Evolutionary conservation across 2,113 vertebrate genomes (phyloP).

Genomic region (Nerophis lumbriciformis): DNA sequence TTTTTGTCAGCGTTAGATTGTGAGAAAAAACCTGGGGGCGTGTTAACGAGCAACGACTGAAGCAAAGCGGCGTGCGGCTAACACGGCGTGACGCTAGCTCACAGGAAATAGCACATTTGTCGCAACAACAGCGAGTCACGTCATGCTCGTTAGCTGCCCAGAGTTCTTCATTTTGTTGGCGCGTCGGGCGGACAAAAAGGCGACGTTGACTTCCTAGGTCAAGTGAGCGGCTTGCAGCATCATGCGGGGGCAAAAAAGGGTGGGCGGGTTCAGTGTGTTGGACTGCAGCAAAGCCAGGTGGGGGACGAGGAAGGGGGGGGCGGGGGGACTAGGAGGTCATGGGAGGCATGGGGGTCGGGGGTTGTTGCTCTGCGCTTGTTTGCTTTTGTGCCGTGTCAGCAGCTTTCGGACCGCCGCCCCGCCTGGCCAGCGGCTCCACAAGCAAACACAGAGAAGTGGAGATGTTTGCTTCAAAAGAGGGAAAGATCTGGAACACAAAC

Average conservation of each 20-base stretch:
- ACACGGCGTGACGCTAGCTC: neutral
- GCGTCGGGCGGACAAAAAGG: neutral
- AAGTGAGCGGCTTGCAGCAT: conserved; percentile 22
- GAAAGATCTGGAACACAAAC: conserved; percentile 21
- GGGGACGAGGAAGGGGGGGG: neutral
- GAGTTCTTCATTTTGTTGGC: neutral
- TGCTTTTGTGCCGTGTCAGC: conserved; percentile 48
- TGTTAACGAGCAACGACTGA: neutral
- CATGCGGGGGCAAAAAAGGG: conserved; percentile 38
- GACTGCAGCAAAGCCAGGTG: conserved; percentile 45
- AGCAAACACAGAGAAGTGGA: conserved; percentile 19
- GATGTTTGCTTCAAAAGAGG: conserved; percentile 9
- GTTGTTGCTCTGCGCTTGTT: conserved; percentile 17
- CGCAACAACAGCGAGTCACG: neutral
- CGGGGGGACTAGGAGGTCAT: conserved; percentile 20
- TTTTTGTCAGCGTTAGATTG: neutral
- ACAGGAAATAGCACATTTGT: neutral
- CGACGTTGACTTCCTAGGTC: neutral
- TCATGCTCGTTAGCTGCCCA: neutral
- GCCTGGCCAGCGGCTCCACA: conserved; percentile 18
- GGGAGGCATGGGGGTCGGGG: conserved; percentile 5
- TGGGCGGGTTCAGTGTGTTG: conserved; percentile 62
- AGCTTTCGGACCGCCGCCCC: conserved; percentile 30
- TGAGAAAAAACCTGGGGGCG: neutral
- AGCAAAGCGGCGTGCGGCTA: neutral